phyloP scores from a whole-genome alignment of 30 jellyfish, hydroid and myxozoan species.

The Aurelia sp. region DNA sequence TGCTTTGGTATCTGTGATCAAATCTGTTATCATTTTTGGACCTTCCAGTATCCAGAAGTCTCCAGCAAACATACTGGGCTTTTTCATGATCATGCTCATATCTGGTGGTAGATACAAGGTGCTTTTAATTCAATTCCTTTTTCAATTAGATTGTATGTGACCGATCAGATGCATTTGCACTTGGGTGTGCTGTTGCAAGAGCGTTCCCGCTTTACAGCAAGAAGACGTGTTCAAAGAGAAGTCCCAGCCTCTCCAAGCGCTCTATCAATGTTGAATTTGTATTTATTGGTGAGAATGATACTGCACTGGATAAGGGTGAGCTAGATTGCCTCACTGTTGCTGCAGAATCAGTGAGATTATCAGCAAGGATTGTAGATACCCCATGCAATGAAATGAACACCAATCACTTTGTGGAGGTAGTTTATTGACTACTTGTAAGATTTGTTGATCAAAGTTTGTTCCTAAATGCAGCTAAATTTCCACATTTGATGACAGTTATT shows the following conservation, averaged over 20 bases:
- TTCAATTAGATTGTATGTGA: slow-evolving; percentile 84
- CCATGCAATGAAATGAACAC: slow-evolving; percentile 97
- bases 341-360: slow-evolving; percentile 86
- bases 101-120: not conserved
- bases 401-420: slow-evolving; percentile 85
- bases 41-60: no score
- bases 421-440: not conserved
- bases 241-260: not conserved
- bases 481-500: no score
- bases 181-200: slow-evolving; percentile 91
- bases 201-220: slow-evolving; percentile 79
- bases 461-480: no score
- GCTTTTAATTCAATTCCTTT: not conserved
- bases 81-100: no score
- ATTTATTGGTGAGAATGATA: slow-evolving; percentile 74
- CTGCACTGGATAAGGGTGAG: slow-evolving; percentile 59
- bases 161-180: slow-evolving; percentile 82
- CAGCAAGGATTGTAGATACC: slow-evolving; percentile 93
- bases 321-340: slow-evolving; percentile 66
- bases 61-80: no score
- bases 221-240: slow-evolving; percentile 45
- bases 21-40: no score
- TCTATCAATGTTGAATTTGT: slow-evolving; percentile 71
- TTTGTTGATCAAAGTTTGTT: no score
- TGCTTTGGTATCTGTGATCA: no score